These are phyloP conservation scores for Formica exsecta DNA, from an alignment of 1,140 invertebrate genomes.

Conservation along the genomic window DNA sequence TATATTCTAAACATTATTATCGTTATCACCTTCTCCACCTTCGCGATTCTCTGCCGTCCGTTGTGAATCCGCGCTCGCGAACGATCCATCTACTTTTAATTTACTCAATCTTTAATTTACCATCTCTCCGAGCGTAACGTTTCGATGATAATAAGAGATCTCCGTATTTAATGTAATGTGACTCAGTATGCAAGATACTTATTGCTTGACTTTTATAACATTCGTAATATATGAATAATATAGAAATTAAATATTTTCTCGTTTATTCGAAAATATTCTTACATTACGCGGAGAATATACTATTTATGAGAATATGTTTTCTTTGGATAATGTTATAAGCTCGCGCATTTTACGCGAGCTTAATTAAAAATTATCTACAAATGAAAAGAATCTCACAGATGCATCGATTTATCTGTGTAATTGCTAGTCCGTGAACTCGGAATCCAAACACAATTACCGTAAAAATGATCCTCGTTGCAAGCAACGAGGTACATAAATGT, in stretches of 20 bases:
- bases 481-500: constrained; percentile 12
- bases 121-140: not conserved
- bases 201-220: not conserved
- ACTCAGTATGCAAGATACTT: not conserved
- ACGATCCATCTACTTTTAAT: constrained; percentile 55
- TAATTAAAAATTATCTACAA: not conserved
- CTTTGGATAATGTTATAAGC: not conserved
- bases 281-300: not conserved
- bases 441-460: constrained; percentile 52
- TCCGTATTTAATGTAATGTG: constrained; percentile 17
- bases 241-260: constrained; percentile 25
- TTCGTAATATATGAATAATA: not conserved
- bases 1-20: constrained; percentile 62
- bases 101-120: constrained; percentile 4
- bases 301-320: not conserved
- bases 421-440: not conserved
- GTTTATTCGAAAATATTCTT: constrained; percentile 1
- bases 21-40: constrained; percentile 47
- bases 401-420: constrained; percentile 5
- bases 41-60: constrained; percentile 9
- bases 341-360: not conserved
- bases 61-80: not conserved
- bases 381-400: too few relatives aligned
- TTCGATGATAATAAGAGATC: not conserved
- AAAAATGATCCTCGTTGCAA: constrained; percentile 40